Base-by-base conservation (phyloP, 1,140 invertebrate genomes). In the Drosophila nigrodunni region DNA sequence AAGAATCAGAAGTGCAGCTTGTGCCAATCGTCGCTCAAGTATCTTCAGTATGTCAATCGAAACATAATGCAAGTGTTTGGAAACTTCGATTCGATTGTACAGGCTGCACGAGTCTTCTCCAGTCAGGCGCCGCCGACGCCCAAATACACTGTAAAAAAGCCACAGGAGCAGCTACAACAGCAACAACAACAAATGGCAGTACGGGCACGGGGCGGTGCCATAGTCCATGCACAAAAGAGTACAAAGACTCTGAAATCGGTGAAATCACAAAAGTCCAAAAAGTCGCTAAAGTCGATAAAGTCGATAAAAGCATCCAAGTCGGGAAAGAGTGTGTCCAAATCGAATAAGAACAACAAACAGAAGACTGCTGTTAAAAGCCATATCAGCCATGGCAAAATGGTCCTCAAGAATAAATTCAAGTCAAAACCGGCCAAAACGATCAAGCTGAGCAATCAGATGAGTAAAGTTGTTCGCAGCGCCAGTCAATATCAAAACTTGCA, bases 51-150 rank as follows among this genome's bases (percentile, higher is more conserved):
- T 64, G 90, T 92, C 1, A 92, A 92, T 41, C 74, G 78, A 10
- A 91, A 85, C 21, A 90, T 92, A 9, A 77, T 90, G 69, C 72
- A 90, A 43, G 81, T 89, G 3, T 92, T 92, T 18, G 90, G 90
- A 4, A 85, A 83, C 46, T 86, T 80, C 18, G 90, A 91, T 25
- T 52, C 80, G 6, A 75, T 92, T 44, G 77, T 74, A 1, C 60
- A 88, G 54, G 83, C 90, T 35, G 90, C 88, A 21, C 82, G 78
- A 0, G 75, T 85, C 6, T 78, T 91, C 43, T 43, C 70, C 13
- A 49, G 73, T 4, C 57, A 90, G 7, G 62, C 74, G 0, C 87
- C 87, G 3, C 44, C 74, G 5, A 9, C 74, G 2, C 90, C 81
- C 8, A 92, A 87, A 21, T 82, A 88, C 15, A 62, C 74, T 7